Percentiles rank a stretch among this genome's conserved stretches.
phyloP scores from a whole-genome alignment of 2,888 invertebrate species.

The Zaprionus obscuricornis region DNA sequence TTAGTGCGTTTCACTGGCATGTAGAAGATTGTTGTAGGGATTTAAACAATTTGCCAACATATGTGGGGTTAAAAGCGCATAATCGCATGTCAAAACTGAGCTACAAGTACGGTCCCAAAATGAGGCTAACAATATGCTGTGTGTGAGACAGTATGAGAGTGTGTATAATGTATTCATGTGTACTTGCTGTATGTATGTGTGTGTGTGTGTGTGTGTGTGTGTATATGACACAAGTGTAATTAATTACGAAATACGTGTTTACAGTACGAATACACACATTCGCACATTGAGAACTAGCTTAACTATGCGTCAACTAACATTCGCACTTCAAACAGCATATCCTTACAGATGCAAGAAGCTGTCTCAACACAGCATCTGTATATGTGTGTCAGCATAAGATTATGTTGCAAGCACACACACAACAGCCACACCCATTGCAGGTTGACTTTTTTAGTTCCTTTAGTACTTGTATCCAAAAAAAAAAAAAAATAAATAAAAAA shows the following conservation, averaged over 20 bases:
- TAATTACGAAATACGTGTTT: slow-evolving; percentile 71
- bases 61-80: slow-evolving; percentile 37
- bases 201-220: background rate
- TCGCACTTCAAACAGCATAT: slow-evolving; percentile 60
- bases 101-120: slow-evolving; percentile 28
- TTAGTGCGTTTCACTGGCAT: slow-evolving; percentile 21
- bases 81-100: slow-evolving; percentile 52
- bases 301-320: slow-evolving; percentile 58
- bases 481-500: no score
- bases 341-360: no score
- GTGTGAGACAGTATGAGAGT: no score
- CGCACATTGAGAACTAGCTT: slow-evolving; percentile 30
- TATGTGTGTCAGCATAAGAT: slow-evolving; percentile 6
- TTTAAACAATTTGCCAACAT: slow-evolving; percentile 39
- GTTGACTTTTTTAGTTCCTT: slow-evolving; percentile 13
- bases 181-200: slow-evolving; percentile 2
- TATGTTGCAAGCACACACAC: slow-evolving; percentile 18
- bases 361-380: no score
- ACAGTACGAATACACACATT: slow-evolving; percentile 27
- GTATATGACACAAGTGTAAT: slow-evolving; percentile 60
- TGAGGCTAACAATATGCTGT: slow-evolving; percentile 41
- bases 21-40: background rate
- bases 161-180: no score
- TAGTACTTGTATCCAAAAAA: background rate
- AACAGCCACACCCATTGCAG: slow-evolving; percentile 26